Evolutionary conservation across 2,797 vertebrate genomes (phyloP).

Genomic region (Nannoperca australis): DNA sequence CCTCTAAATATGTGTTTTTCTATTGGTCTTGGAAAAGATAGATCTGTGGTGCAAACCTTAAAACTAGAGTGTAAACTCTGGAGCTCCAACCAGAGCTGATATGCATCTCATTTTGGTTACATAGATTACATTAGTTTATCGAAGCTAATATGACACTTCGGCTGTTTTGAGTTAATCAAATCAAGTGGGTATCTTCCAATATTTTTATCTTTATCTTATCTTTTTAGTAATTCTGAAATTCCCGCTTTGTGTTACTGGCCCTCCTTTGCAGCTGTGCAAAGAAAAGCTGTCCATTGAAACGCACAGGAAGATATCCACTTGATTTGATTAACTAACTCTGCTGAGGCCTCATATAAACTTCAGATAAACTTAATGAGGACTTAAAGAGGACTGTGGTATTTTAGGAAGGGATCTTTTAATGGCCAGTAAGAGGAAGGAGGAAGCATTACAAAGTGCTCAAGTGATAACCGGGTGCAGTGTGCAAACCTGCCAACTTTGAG

Average conservation of each 20-base stretch:
- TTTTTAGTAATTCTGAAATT: not conserved
- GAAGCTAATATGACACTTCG: not conserved
- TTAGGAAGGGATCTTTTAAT: not conserved
- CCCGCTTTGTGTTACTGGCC: not conserved
- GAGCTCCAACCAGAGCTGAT: not conserved
- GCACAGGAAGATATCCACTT: not conserved
- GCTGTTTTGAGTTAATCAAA: too few species aligned
- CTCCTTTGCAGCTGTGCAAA: not conserved
- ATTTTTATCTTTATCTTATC: not conserved
- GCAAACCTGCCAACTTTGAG: not conserved
- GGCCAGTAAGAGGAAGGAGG: not conserved
- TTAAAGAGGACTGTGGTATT: not conserved
- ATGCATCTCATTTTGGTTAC: not conserved
- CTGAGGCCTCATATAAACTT: not conserved
- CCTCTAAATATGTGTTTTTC: not conserved
- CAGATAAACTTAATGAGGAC: not conserved
- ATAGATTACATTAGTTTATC: not conserved
- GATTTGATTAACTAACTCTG: too few species aligned
- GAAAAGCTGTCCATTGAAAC: not conserved
- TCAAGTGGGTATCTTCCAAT: not conserved
- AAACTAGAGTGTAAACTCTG: not conserved
- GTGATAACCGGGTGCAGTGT: not conserved
- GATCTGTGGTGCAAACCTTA: too few species aligned
- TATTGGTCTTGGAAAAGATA: not conserved
- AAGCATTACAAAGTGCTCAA: not conserved